phyloP scores from a whole-genome alignment of 2,797 vertebrate genomes.

The Darevskia nairensis region DNA sequence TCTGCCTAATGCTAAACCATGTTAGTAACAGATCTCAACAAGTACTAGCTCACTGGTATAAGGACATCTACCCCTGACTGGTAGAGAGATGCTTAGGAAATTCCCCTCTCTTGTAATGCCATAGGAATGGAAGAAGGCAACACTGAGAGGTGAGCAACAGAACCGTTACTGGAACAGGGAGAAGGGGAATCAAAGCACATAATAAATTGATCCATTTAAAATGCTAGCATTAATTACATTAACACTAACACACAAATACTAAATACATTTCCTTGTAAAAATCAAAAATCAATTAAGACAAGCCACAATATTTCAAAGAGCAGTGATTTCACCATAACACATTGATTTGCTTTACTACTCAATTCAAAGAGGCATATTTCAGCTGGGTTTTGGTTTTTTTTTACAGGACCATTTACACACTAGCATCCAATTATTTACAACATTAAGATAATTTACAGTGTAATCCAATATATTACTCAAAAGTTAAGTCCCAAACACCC shows the following conservation, averaged over 20 bases:
- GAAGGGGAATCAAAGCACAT: conserved; percentile 1
- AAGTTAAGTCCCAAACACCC: not conserved
- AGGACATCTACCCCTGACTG: not conserved
- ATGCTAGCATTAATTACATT: conserved; percentile 41
- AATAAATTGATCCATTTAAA: conserved; percentile 10
- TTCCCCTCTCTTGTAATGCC: not conserved
- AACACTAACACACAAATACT: conserved; percentile 44
- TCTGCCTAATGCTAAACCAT: too few species aligned
- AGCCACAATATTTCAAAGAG: conserved; percentile 57
- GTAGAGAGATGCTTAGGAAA: not conserved
- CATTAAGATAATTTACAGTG: conserved; percentile 61
- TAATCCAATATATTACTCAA: not conserved
- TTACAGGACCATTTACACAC: conserved; percentile 59
- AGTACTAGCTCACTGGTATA: not conserved
- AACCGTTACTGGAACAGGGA: not conserved
- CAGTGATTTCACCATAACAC: conserved; percentile 52
- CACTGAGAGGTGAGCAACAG: not conserved
- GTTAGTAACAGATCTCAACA: not conserved
- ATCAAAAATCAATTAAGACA: conserved; percentile 63
- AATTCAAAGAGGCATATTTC: conserved; percentile 58
- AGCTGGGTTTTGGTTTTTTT: not conserved
- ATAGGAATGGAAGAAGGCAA: not conserved
- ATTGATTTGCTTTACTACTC: conserved; percentile 70
- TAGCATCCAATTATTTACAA: conserved; percentile 71
- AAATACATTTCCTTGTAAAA: conserved; percentile 47